Percentiles rank a stretch among this genome's conserved stretches.
These are phyloP conservation scores for Lepus americanus DNA, from an alignment of 2,113 vertebrate genomes.

Conservation along the genomic window DNA sequence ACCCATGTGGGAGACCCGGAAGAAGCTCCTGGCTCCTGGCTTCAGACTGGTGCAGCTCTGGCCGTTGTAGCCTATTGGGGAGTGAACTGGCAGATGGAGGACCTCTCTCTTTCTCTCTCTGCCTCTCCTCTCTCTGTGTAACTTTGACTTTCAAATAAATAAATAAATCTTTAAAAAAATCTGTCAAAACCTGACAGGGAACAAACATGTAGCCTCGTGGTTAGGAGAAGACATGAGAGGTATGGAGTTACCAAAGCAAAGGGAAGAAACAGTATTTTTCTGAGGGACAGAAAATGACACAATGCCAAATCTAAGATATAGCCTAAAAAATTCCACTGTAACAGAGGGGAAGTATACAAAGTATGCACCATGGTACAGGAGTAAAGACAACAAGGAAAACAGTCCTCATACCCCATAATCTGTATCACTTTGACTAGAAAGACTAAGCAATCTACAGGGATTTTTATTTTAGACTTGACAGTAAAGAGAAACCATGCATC, in stretches of 20 bases:
- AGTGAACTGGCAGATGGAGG: no score
- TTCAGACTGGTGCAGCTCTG: no score
- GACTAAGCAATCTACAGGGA: neutral
- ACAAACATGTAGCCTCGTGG: no score
- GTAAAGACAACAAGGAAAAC: neutral
- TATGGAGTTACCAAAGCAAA: neutral
- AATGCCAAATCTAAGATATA: neutral
- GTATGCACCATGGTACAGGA: neutral
- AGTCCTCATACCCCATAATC: neutral
- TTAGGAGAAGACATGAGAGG: neutral
- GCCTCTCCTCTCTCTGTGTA: no score
- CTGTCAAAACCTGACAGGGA: no score
- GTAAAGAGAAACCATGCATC: constrained; percentile 24
- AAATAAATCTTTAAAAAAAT: no score
- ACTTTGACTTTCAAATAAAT: no score
- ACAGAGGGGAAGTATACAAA: neutral
- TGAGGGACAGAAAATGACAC: neutral
- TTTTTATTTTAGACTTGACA: constrained; percentile 38
- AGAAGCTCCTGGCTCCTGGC: no score
- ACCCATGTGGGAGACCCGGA: no score
- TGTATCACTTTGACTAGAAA: neutral
- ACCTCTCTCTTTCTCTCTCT: no score
- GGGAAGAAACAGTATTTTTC: neutral
- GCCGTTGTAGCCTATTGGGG: no score
- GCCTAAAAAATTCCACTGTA: neutral